These are phyloP conservation scores for Astreopora myriophthalma DNA, from an alignment of 64 coral and sea anemone genomes.

Conservation along the genomic window DNA sequence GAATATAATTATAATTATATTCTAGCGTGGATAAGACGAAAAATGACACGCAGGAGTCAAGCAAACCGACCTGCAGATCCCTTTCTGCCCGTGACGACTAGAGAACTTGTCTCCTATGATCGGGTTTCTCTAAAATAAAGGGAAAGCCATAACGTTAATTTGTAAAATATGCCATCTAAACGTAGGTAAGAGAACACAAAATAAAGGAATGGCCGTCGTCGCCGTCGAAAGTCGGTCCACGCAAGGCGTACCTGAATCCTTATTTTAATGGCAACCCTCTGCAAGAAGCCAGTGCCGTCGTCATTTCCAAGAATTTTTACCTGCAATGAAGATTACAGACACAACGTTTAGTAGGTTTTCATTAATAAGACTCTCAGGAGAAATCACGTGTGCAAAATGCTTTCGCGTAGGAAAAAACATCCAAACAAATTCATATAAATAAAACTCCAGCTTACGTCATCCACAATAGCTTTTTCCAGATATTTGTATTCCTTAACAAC, in stretches of 20 bases:
- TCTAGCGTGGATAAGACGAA: too few relatives aligned
- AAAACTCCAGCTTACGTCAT: constrained; percentile 72
- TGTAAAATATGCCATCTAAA: too few relatives aligned
- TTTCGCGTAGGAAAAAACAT: not conserved
- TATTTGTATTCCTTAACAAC: constrained; percentile 76
- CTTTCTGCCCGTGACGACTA: constrained; percentile 98
- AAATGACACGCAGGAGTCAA: not conserved
- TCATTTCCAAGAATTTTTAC: constrained; percentile 93
- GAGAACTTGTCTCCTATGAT: constrained; percentile 99
- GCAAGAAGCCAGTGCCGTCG: constrained; percentile 60
- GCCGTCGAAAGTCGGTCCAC: not conserved
- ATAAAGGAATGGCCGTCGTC: too few relatives aligned
- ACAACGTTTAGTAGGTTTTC: not conserved
- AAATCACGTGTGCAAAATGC: not conserved
- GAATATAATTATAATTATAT: too few relatives aligned
- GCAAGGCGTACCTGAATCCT: constrained; percentile 78
- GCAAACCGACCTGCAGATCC: constrained; percentile 88
- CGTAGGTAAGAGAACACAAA: too few relatives aligned
- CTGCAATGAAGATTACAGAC: constrained; percentile 28
- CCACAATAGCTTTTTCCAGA: constrained; percentile 80
- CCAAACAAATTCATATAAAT: not conserved
- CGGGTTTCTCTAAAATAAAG: constrained; percentile 86
- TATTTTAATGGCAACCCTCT: constrained; percentile 84
- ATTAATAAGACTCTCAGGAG: not conserved
- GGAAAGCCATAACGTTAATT: not conserved